Evolutionary conservation across 2,113 vertebrate species (phyloP), one percentile per base, ranked within the genome.

Genomic region (Neogobius melanostomus): DNA sequence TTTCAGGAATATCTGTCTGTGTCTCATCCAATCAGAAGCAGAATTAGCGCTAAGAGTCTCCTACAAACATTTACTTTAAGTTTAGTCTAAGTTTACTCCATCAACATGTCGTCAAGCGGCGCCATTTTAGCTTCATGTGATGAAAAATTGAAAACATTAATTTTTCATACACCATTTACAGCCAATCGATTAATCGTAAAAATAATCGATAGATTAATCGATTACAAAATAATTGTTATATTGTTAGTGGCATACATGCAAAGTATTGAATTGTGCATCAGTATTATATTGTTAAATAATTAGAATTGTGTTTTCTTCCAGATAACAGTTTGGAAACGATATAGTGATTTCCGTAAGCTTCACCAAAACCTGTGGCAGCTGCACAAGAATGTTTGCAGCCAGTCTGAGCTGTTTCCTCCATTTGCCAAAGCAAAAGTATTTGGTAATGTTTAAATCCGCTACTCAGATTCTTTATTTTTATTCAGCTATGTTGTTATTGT

Each of bases 391-490:
- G 90, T 95, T 8, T 97, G 92, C 87, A 93, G 93, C 49, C 96
- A 97, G 68, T 94, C 95, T 8, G 98, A 99, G 80, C 93, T 98
- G 60, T 98, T 98, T 81, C 96, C 97, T 75, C 97, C 96, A 12
- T 98, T 98, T 83, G 96, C 97, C 75, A 98, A 98, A 91, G 96
- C 95, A 56, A 98, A 95, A 91, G 94, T 99, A 9, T 99, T 99
- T 89, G 97, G 97, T 98, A 94, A 96, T 95, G 88, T 67, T 11
- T 43, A n/a, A 0, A 53, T 14, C 14, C 6, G 14, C 28, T 7
- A 7, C 46, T 57, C 42, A 28, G 28, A 36, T 15, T 12, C 57
- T 12, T 4, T 45, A 2, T 5, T 42, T 57, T 11, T 9, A 21
- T 14, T 2, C 7, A 16, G 12, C 10, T 64, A 12, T 16, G n/a